Evolutionary conservation across 2,113 vertebrate species (phyloP).

Genomic region (Stigmatopora argus): DNA sequence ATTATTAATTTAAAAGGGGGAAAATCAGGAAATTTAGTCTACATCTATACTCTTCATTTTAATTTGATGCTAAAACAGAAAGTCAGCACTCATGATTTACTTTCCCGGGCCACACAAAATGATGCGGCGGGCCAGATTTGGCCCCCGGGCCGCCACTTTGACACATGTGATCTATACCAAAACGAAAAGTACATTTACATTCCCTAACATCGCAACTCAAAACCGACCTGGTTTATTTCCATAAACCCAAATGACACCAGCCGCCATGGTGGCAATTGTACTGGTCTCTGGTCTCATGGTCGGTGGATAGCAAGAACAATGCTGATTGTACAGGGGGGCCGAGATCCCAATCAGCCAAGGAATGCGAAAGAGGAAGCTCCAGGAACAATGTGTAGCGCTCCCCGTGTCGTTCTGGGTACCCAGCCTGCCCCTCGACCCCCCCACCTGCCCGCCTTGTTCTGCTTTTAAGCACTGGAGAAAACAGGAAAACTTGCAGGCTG

Average conservation of each 20-base stretch:
- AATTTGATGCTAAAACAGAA: too few relatives aligned
- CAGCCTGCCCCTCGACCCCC: slow-evolving; percentile 23
- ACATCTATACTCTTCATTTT: too few relatives aligned
- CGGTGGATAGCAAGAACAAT: slow-evolving; percentile 55
- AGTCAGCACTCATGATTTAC: too few relatives aligned
- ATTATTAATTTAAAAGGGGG: too few relatives aligned
- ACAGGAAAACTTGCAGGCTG: slow-evolving; percentile 62
- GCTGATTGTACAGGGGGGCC: slow-evolving; percentile 47
- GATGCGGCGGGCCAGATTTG: too few relatives aligned
- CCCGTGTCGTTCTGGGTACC: slow-evolving; percentile 43
- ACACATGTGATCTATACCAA: too few relatives aligned
- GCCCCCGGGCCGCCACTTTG: too few relatives aligned
- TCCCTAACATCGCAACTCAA: too few relatives aligned
- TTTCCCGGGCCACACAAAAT: too few relatives aligned
- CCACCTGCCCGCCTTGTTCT: slow-evolving; percentile 30
- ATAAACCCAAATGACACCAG: slow-evolving; percentile 20
- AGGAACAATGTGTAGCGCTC: slow-evolving; percentile 69
- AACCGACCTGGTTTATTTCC: too few relatives aligned
- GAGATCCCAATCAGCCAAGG: slow-evolving; percentile 69
- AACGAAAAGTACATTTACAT: too few relatives aligned
- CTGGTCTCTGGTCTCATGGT: slow-evolving; percentile 46
- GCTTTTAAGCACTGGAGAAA: slow-evolving; percentile 54
- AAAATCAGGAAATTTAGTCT: too few relatives aligned
- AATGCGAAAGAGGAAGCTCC: slow-evolving; percentile 75
- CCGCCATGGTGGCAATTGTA: slow-evolving; percentile 54